phyloP scores from a whole-genome alignment of 2,113 vertebrate genomes.

The Callaeas wilsoni region DNA sequence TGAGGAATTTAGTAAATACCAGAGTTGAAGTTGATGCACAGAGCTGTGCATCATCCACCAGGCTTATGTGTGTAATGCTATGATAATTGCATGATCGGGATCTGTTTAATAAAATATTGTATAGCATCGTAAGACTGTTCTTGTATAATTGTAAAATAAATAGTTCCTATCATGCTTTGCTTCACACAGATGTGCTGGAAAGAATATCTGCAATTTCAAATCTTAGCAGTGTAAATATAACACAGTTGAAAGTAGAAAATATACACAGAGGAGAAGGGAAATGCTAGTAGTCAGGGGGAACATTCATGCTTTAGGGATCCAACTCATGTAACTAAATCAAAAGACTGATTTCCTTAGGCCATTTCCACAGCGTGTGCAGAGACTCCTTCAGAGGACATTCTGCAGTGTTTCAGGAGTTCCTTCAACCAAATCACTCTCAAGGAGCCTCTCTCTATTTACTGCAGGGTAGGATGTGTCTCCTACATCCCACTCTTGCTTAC shows the following conservation, averaged over 20 bases:
- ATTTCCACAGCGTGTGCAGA: neutral
- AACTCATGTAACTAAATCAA: neutral
- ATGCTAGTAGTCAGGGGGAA: neutral
- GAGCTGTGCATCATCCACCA: neutral
- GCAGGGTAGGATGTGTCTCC: neutral
- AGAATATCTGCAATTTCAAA: neutral
- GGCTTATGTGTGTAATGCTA: neutral
- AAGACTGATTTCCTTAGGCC: neutral
- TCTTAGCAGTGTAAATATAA: neutral
- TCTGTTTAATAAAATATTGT: neutral
- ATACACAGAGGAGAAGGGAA: neutral
- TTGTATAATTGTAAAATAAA: neutral
- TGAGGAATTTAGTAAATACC: neutral
- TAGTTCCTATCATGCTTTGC: neutral
- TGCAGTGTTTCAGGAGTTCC: neutral
- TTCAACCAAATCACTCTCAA: neutral
- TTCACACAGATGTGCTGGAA: neutral
- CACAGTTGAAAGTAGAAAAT: neutral
- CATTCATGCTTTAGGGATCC: neutral
- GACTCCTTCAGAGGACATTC: neutral
- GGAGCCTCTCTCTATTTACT: neutral
- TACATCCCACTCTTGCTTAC: neutral
- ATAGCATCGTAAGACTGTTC: neutral
- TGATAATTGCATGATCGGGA: neutral
- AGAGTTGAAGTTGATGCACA: neutral